These are phyloP conservation scores for Latheticus oryzae DNA, from an alignment of 2,888 invertebrate genomes.

Conservation along the genomic window DNA sequence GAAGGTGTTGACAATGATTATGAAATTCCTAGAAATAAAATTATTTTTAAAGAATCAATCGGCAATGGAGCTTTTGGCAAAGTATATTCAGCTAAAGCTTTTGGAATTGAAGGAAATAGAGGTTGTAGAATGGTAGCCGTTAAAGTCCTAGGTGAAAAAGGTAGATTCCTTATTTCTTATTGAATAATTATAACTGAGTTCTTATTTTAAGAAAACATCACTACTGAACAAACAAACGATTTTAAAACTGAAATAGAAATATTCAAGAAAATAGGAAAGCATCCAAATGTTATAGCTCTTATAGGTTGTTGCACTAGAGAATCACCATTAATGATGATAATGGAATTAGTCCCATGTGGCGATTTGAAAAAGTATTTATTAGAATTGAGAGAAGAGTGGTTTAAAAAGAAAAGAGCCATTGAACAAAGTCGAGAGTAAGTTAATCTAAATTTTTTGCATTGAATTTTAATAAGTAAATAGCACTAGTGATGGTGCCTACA, in stretches of 20 bases:
- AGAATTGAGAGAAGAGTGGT: constrained; percentile 64
- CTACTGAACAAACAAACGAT: constrained; percentile 70
- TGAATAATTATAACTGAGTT: too few relatives aligned
- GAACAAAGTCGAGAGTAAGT: constrained; percentile 51
- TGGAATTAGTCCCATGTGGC: constrained; percentile 84
- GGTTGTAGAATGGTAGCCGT: constrained; percentile 75
- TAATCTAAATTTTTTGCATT: constrained; percentile 1
- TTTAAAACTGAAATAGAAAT: constrained; percentile 82
- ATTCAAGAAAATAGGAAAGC: constrained; percentile 83
- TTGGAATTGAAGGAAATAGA: constrained; percentile 66
- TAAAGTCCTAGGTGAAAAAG: constrained; percentile 77
- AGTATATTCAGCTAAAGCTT: constrained; percentile 76
- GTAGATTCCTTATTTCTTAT: constrained; percentile 6
- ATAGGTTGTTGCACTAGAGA: constrained; percentile 80
- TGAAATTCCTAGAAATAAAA: constrained; percentile 57
- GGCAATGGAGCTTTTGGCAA: constrained; percentile 83
- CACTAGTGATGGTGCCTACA: constrained; percentile 51
- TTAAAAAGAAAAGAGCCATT: constrained; percentile 40
- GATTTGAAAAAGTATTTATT: constrained; percentile 76
- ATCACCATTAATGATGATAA: constrained; percentile 77
- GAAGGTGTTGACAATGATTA: constrained; percentile 52
- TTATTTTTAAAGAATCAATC: constrained; percentile 64
- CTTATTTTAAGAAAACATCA: constrained; percentile 6
- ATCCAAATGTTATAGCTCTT: constrained; percentile 80
- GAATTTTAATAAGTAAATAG: constrained; percentile 38